Conservation (phyloP, 2,888 invertebrate genomes). For the Brassicogethes aeneus region DNA sequence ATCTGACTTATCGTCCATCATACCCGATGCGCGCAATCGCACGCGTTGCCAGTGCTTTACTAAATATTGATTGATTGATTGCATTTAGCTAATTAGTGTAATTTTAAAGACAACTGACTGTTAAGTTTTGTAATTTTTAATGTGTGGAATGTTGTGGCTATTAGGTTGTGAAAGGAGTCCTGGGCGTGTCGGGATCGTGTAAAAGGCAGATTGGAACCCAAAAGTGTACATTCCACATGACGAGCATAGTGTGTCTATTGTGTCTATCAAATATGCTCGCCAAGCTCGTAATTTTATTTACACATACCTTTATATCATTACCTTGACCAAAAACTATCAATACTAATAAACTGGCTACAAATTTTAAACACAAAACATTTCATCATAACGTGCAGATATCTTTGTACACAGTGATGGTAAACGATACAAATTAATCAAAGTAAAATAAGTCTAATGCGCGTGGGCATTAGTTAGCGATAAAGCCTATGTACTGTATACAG, state of each 20-base stretch:
- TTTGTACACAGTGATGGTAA: constrained; percentile 28
- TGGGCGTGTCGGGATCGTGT: constrained; percentile 21
- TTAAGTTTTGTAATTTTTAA: not conserved
- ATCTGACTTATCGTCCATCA: constrained; percentile 50
- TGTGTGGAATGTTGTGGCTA: constrained; percentile 37
- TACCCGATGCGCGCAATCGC: constrained; percentile 30
- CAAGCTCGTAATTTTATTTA: constrained; percentile 34
- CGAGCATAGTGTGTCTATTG: constrained; percentile 17
- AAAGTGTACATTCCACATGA: constrained; percentile 55
- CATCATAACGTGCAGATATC: constrained; percentile 34
- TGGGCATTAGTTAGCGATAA: constrained; percentile 27
- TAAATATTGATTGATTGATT: no score
- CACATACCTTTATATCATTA: constrained; percentile 17
- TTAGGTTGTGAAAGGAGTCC: constrained; percentile 22
- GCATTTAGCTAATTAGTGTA: no score
- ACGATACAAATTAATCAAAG: constrained; percentile 15
- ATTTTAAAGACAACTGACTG: no score
- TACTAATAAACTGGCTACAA: constrained; percentile 13
- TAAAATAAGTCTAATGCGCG: constrained; percentile 22
- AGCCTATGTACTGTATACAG: constrained; percentile 34
- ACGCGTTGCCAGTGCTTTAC: constrained; percentile 19
- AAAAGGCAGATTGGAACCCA: constrained; percentile 55
- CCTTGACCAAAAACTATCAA: constrained; percentile 18
- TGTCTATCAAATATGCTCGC: constrained; percentile 12
- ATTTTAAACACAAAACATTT: constrained; percentile 15